These are phyloP conservation scores for Sclerurus mexicanus DNA, from an alignment of 2,113 vertebrate genomes.

Conservation along the genomic window DNA sequence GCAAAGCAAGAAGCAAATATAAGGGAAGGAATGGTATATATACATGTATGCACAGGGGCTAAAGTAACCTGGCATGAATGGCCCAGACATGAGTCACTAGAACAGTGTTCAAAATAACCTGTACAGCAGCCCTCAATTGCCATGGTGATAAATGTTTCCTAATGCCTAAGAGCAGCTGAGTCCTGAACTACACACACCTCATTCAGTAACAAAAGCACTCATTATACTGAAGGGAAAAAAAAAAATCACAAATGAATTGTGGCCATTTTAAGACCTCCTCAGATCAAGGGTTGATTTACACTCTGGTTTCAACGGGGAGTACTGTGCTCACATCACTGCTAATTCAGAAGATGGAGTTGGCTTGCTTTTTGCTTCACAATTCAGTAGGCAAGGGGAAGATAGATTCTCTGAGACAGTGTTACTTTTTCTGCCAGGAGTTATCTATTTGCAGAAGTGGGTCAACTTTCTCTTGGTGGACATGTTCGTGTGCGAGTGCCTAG, in stretches of 20 bases:
- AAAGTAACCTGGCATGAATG: not conserved
- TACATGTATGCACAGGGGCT: not conserved
- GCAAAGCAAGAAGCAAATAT: not conserved
- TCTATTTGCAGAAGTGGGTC: conserved; percentile 84
- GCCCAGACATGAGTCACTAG: not conserved
- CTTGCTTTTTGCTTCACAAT: conserved; percentile 71
- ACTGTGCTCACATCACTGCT: not conserved
- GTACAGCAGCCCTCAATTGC: conserved; percentile 26
- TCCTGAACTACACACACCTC: not conserved
- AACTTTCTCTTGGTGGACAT: conserved; percentile 63
- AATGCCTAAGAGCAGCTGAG: conserved; percentile 29
- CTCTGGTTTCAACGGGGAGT: conserved; percentile 37
- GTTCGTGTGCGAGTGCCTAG: conserved; percentile 51
- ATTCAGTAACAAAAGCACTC: conserved; percentile 54
- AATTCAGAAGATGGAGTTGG: conserved; percentile 59
- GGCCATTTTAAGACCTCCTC: conserved; percentile 21
- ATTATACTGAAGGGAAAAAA: not conserved
- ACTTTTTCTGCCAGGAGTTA: conserved; percentile 70
- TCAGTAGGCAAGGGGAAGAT: conserved; percentile 58
- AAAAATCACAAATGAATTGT: not conserved
- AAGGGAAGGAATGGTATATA: not conserved
- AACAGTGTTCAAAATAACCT: conserved; percentile 37
- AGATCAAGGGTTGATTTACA: conserved; percentile 28
- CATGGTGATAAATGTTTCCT: conserved; percentile 48
- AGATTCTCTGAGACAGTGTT: conserved; percentile 76